phyloP scores from a whole-genome alignment of 2,888 invertebrate species.

The Drosophila conformis region DNA sequence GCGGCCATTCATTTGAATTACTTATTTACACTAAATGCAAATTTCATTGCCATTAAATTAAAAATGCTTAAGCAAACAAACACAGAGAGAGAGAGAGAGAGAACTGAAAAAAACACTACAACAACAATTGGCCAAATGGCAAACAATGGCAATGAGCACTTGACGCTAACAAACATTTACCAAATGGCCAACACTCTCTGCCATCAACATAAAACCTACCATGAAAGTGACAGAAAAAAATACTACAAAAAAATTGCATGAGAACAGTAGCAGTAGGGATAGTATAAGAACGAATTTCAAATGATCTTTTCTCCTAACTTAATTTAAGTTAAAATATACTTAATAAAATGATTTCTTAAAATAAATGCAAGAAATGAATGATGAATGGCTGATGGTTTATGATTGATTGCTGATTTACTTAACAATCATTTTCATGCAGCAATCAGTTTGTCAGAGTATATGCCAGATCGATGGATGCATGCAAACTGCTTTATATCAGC shows the following conservation, averaged over 20 bases:
- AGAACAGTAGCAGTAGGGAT: background rate
- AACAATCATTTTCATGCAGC: background rate
- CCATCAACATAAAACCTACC: conserved; percentile 34
- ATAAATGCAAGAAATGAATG: background rate
- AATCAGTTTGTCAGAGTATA: background rate
- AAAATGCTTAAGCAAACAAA: conserved; percentile 48
- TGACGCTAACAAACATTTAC: conserved; percentile 69
- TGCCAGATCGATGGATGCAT: conserved; percentile 11
- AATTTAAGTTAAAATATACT: background rate
- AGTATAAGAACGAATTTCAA: background rate
- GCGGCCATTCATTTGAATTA: conserved; percentile 62
- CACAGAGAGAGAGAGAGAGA: background rate
- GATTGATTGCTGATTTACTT: background rate
- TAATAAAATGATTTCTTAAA: background rate
- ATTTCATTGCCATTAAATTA: conserved; percentile 73
- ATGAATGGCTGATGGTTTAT: background rate
- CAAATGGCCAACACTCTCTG: conserved; percentile 61
- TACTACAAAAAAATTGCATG: conserved; percentile 1
- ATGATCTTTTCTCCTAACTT: conserved; percentile 6
- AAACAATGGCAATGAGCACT: conserved; percentile 71
- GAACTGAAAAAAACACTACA: conserved; percentile 10
- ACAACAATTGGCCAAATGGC: conserved; percentile 47
- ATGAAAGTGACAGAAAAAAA: conserved; percentile 1
- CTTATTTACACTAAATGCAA: conserved; percentile 73
- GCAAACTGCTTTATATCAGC: conserved; percentile 10